These are phyloP conservation scores for Eristalis pertinax DNA, from an alignment of 2,888 invertebrate species.

Conservation along the genomic window DNA sequence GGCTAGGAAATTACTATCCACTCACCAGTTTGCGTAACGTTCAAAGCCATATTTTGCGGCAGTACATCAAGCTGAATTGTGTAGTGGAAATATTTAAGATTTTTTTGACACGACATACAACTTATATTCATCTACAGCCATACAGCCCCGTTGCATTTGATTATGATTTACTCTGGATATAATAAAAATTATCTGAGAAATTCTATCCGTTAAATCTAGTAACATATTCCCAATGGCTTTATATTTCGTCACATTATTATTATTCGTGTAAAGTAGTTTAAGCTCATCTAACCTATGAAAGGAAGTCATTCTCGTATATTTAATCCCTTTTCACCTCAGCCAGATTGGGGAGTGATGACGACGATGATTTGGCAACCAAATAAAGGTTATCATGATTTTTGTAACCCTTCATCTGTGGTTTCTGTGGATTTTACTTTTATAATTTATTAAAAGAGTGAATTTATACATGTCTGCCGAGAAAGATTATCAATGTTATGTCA, in stretches of 20 bases:
- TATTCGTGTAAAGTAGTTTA: constrained; percentile 38
- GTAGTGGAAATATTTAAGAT: neutral
- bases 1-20: neutral
- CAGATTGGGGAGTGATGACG: constrained; percentile 37
- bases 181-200: too few species aligned
- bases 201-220: too few species aligned
- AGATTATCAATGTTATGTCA: constrained; percentile 74
- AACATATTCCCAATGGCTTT: neutral
- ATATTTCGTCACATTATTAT: neutral
- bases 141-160: too few species aligned
- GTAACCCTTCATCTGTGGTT: constrained; percentile 56
- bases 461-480: constrained; percentile 51
- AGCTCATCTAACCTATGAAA: constrained; percentile 25
- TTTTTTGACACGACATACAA: neutral
- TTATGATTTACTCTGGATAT: too few species aligned
- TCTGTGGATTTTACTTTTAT: constrained; percentile 49
- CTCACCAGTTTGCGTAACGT: neutral
- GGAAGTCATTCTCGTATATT: constrained; percentile 27
- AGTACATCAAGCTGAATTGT: neutral
- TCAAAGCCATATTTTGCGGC: neutral
- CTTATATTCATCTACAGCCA: too few species aligned
- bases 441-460: constrained; percentile 60
- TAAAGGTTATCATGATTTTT: constrained; percentile 56
- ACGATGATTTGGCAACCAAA: constrained; percentile 25
- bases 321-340: constrained; percentile 52